Evolutionary conservation across 2,888 invertebrate species (phyloP), one percentile per base, ranked within the genome.

Genomic region (Tenthredo amoena): DNA sequence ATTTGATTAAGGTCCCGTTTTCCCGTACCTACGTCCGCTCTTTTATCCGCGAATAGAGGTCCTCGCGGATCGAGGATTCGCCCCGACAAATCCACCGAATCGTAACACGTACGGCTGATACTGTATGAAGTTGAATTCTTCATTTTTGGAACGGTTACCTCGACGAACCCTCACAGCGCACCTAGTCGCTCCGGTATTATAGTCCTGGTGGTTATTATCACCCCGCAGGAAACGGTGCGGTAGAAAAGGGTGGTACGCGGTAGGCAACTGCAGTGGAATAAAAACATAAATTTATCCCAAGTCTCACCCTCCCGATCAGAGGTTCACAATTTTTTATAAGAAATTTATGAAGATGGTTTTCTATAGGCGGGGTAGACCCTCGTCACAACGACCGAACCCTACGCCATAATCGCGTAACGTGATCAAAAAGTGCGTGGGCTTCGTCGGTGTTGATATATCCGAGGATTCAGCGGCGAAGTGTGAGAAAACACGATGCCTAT

Each of bases 331-430:
- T 79, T 79, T 79, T 79, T 62, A 62, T 79, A 18, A 79, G 62
- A 79, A 79, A 79, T 79, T 79, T 79, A 62, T 79, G 58, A 79
- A 79, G 62, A 79, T 62, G 37, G 62, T 15, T 79, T 62, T 77
- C 77, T n/a, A 34, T 55, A 34, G 55, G 37, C 15, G 71, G n/a
- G 31, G 71, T 18, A 18, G 55, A 79, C 79, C 79, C 79, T 79
- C 79, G 79, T 79, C 79, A 58, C 58, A 12, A 62, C 58, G 79
- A 58, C 47, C n/a, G 34, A 62, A n/a, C 47, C 26, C 58, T 31
- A 18, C 55, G 50, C 77, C 55, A 77, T 77, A 50, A 31, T 76
- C 47, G 21, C 47, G 76, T 76, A 47, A 43, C 76, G 76, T 47
- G 79, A 79, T 62, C 58, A 15, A 62, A 15, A 58, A 9, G 76